phyloP scores from a whole-genome alignment of 2,113 vertebrate genomes.

The Sciurus niger region DNA sequence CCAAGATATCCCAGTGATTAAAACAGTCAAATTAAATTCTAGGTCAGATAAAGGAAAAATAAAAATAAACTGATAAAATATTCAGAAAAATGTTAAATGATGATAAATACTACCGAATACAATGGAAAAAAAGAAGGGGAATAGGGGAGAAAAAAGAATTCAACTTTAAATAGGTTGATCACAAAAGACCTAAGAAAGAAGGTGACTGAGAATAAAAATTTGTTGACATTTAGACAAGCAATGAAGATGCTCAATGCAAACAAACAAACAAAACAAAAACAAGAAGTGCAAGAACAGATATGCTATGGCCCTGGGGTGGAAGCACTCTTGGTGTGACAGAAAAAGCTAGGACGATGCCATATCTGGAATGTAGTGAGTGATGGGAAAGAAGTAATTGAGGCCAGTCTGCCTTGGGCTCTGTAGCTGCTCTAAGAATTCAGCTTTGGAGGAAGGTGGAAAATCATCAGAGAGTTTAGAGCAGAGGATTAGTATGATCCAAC shows the following conservation, averaged over 20 bases:
- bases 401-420: rapidly evolving
- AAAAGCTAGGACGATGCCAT: not conserved
- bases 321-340: not conserved
- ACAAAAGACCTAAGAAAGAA: not conserved
- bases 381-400: not conserved
- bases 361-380: not conserved
- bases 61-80: not conserved
- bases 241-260: not conserved
- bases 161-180: not conserved
- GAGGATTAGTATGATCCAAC: not conserved
- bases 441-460: not conserved
- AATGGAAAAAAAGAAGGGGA: not conserved
- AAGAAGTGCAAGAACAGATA: not conserved
- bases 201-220: not conserved
- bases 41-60: not conserved
- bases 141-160: not conserved
- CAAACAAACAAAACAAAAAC: not conserved
- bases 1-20: not conserved
- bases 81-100: not conserved
- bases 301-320: not conserved
- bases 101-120: not conserved
- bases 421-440: not conserved
- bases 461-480: not conserved
- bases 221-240: not conserved
- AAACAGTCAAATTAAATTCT: not conserved